A percentile compares a stretch with the other conserved stretches of the same genome.
phyloP scores from a whole-genome alignment of 2,113 vertebrate genomes.

The Hemiscyllium ocellatum region DNA sequence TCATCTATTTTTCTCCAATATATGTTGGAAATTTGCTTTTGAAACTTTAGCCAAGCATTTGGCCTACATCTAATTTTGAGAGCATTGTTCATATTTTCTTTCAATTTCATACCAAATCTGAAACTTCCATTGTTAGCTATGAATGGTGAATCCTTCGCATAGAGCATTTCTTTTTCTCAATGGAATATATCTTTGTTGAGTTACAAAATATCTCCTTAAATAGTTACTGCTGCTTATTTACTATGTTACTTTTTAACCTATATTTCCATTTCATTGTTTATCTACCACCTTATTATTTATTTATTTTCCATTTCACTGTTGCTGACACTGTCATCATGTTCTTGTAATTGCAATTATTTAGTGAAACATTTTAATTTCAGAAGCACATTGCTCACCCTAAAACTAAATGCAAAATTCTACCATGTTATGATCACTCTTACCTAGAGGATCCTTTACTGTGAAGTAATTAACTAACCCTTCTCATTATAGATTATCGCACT shows the following conservation, averaged over 20 bases:
- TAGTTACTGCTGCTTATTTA: background rate
- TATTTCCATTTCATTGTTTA: background rate
- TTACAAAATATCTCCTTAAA: background rate
- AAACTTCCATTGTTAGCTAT: background rate
- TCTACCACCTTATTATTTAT: background rate
- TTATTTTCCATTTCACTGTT: background rate
- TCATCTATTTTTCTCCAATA: background rate
- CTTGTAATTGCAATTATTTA: background rate
- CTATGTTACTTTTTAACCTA: background rate
- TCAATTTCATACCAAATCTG: background rate
- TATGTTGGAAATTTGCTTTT: background rate
- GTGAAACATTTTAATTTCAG: background rate
- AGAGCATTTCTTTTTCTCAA: background rate
- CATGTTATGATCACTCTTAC: background rate
- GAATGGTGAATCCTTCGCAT: background rate
- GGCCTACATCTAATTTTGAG: background rate
- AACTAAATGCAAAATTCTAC: background rate
- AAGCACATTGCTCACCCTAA: background rate
- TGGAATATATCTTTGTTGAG: background rate
- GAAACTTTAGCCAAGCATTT: background rate
- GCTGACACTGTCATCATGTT: background rate
- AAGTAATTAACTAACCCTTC: background rate
- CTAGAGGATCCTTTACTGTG: background rate
- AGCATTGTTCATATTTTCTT: too few species aligned
- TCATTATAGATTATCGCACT: background rate